These are phyloP conservation scores for Hyperoplus lanceolatus DNA, from an alignment of 2,797 vertebrate genomes.

Conservation along the genomic window DNA sequence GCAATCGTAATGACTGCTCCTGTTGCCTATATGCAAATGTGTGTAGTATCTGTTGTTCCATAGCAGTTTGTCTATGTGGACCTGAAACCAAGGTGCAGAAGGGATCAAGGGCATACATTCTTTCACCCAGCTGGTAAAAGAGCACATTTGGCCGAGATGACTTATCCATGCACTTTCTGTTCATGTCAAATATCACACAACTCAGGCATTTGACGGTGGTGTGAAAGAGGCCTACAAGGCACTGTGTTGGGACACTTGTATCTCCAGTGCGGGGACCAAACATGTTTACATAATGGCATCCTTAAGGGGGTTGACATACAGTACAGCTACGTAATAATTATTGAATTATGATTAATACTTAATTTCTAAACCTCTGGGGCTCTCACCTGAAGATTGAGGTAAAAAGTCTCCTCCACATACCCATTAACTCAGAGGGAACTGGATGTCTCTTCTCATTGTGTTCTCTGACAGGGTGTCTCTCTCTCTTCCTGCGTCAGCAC, in stretches of 20 bases:
- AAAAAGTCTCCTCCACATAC: background rate
- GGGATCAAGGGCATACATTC: slow-evolving; percentile 13
- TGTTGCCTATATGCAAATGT: background rate
- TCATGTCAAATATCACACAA: slow-evolving; percentile 32
- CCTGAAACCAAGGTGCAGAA: slow-evolving; percentile 50
- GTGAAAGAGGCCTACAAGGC: slow-evolving; percentile 47
- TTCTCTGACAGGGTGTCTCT: slow-evolving; percentile 17
- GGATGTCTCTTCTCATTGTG: slow-evolving; percentile 27
- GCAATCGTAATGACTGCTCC: slow-evolving; percentile 13
- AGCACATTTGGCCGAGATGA: slow-evolving; percentile 21
- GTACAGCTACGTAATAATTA: slow-evolving; percentile 2
- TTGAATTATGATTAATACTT: background rate
- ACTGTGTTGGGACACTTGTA: slow-evolving; percentile 9
- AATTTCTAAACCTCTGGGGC: background rate
- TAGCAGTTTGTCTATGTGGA: slow-evolving; percentile 40
- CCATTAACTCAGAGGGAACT: slow-evolving; percentile 22
- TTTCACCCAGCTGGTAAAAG: slow-evolving; percentile 13
- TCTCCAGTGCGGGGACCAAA: slow-evolving; percentile 13
- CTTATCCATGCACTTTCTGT: slow-evolving; percentile 25
- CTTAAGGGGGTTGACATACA: background rate
- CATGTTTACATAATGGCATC: slow-evolving; percentile 31
- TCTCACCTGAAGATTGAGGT: background rate
- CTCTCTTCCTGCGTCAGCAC: slow-evolving; percentile 19
- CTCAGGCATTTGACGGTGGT: slow-evolving; percentile 65
- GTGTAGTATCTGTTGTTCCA: slow-evolving; percentile 38